Percentiles rank a stretch among this genome's conserved stretches.
Evolutionary conservation across 2,113 vertebrate species (phyloP).

Genomic region (Boleophthalmus pectinirostris): DNA sequence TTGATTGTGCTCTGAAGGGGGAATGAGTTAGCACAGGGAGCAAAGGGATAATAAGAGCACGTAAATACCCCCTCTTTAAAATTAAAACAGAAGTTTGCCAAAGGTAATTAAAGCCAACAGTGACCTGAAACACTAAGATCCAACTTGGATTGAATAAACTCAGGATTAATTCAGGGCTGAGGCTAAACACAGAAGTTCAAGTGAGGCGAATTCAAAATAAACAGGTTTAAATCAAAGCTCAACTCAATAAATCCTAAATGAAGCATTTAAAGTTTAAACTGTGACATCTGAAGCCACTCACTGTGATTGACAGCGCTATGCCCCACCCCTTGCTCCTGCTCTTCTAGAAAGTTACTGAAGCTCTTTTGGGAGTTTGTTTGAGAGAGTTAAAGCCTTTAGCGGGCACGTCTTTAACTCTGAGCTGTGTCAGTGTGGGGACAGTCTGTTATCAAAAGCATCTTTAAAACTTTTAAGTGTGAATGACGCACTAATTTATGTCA

Average conservation of each 20-base stretch:
- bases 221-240: background rate
- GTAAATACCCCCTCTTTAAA: no score
- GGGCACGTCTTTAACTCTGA: background rate
- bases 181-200: no score
- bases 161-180: no score
- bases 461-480: background rate
- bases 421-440: no score
- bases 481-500: background rate
- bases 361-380: conserved; percentile 66
- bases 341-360: conserved; percentile 45
- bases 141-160: no score
- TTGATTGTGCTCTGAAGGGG: no score
- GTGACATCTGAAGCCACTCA: conserved; percentile 44
- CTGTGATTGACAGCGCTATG: conserved; percentile 60
- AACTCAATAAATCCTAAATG: background rate
- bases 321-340: conserved; percentile 53
- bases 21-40: no score
- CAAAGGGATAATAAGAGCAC: no score
- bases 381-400: background rate
- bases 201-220: background rate
- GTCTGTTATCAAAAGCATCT: no score
- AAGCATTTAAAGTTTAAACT: background rate
- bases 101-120: no score
- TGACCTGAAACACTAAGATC: no score
- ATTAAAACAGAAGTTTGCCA: no score